Evolutionary conservation across 2,113 vertebrate genomes (phyloP).

Genomic region (Sturnus vulgaris): DNA sequence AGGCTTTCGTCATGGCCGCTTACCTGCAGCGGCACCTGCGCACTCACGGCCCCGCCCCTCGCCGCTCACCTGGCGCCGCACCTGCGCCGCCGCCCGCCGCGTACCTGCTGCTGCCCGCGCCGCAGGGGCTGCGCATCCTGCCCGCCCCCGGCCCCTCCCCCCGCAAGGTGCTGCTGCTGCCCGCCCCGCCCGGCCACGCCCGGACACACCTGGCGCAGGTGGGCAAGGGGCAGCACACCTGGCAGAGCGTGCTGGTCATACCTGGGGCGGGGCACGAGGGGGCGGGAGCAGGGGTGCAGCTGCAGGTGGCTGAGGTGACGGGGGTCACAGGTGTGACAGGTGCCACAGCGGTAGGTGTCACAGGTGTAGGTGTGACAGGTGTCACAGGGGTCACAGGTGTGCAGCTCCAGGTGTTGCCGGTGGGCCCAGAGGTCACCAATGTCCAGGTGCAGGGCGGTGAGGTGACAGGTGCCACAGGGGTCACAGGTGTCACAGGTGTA

Average conservation of each 20-base stretch:
- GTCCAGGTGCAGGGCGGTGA: too few species aligned
- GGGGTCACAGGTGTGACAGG: background rate
- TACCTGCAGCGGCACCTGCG: background rate
- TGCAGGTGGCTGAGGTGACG: too few species aligned
- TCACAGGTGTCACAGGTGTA: too few species aligned
- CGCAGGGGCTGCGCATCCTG: too few species aligned
- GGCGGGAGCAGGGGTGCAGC: too few species aligned
- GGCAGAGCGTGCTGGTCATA: background rate
- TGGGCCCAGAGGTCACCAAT: too few species aligned
- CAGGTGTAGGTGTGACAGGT: background rate
- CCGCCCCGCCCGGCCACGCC: background rate
- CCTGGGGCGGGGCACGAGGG: background rate
- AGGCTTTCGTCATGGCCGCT: conserved; percentile 75
- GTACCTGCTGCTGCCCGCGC: background rate
- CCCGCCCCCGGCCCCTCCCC: too few species aligned
- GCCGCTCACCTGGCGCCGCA: background rate
- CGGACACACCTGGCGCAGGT: background rate
- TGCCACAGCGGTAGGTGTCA: background rate
- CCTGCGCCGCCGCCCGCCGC: background rate
- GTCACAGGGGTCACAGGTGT: background rate
- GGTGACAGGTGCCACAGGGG: too few species aligned
- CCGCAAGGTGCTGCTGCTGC: too few species aligned
- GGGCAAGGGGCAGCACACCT: background rate
- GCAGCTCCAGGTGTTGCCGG: too few species aligned
- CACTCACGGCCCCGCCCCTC: background rate